phyloP scores from a whole-genome alignment of 2,113 vertebrate species.

The Mobula birostris region DNA sequence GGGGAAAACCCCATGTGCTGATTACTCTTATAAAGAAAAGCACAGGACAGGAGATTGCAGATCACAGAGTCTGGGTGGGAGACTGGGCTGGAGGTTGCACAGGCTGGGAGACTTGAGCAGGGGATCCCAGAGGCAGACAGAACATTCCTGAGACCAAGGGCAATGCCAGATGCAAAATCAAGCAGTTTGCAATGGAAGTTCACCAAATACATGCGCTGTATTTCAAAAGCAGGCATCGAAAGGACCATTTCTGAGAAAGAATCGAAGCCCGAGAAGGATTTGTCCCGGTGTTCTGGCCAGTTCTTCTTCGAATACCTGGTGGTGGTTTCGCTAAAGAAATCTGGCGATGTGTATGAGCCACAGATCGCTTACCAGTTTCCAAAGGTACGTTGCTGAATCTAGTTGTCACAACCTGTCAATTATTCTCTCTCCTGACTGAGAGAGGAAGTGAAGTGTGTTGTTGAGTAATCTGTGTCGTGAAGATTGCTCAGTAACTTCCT shows the following conservation, averaged over 20 bases:
- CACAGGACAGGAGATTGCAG: neutral
- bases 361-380: constrained; percentile 91
- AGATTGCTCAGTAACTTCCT: neutral
- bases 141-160: neutral
- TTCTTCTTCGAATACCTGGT: constrained; percentile 94
- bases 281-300: constrained; percentile 56
- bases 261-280: constrained; percentile 45
- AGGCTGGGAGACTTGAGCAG: neutral
- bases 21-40: neutral
- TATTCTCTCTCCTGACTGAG: too few species aligned
- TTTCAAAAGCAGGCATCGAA: constrained; percentile 40
- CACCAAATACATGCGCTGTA: neutral
- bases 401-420: neutral
- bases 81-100: too few species aligned
- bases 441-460: neutral
- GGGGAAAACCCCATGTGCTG: too few species aligned
- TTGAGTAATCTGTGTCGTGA: neutral
- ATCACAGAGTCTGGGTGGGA: neutral
- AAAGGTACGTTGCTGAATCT: constrained; percentile 60
- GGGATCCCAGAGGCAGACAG: neutral
- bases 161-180: too few species aligned
- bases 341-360: constrained; percentile 65
- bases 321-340: constrained; percentile 75
- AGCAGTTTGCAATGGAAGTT: neutral
- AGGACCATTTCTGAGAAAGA: constrained; percentile 27